Evolutionary conservation across 1,140 invertebrate genomes (phyloP), one percentile per base, ranked within the genome.

Genomic region (Centruroides vittatus): DNA sequence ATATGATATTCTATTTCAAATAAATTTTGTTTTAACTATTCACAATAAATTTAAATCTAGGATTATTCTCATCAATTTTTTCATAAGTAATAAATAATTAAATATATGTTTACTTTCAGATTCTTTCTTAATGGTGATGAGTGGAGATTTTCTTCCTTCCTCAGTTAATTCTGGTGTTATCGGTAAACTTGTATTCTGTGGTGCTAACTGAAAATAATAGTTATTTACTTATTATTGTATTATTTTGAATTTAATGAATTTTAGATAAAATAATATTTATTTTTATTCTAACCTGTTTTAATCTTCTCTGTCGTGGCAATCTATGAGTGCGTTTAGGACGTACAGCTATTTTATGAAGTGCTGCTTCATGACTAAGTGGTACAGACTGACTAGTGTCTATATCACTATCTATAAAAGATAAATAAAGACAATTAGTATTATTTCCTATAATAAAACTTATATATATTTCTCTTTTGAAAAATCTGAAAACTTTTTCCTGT

Each of bases 341-440:
- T 48, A 88, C 81, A 48, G 85, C 80, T 77, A 86, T 86, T 73
- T 85, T 84, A 75, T 88, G 85, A 61, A 78, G 79, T 47, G 85
- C 86, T 13, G 85, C 86, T n/a, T 82, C 83, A 71, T 87, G 86
- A 69, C 83, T 86, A 55, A 88, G 76, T 48, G 84, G 81, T 10
- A 66, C 66, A 63, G 81, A 77, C 9, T 58, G 53, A 49, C 68
- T 69, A 35, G 69, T 57, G 47, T 67, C 66, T 41, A 60, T 34
- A 56, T 71, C 71, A 54, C 71, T 65, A 63, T 75, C 74, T 58
- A 70, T 48, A 41, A 34, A 60, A 13, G 11, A 60, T 60, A 50
- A 58, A 61, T 48, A 63, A 62, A 46, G 41, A 62, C n/a, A 62
- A 56, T 73, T 69, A 71, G 57, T 57, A 62, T 56, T 64, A 53